Evolutionary conservation across 2,113 vertebrate species (phyloP), one percentile per base, ranked within the genome.

Genomic region (Chloroceryle aenea): DNA sequence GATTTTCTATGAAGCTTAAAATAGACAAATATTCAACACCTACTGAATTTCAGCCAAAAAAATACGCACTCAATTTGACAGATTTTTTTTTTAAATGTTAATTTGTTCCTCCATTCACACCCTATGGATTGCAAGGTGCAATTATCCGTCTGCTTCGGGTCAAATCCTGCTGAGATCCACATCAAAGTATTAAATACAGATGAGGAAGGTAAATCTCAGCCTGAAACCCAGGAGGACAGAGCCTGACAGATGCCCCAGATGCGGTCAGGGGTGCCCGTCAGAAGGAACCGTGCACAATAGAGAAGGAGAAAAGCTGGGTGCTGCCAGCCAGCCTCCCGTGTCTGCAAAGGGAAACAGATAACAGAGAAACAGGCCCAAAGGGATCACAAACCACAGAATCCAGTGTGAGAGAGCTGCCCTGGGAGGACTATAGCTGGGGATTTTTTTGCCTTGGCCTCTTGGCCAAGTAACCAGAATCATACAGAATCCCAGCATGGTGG

Each of bases 181-280:
- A 71, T 75, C 66, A 59, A 89, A 86, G 84, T 62, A n/a, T 55
- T 85, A 87, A 85, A 96, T 36, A 71, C 45, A 89, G 78, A 89
- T 93, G 75, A 95, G 77, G 69, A 95, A 95, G 74, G 87, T 66
- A 78, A 85, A 93, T 81, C 22, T 26, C 63, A 73, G 74, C 73
- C 89, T 89, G 64, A 66, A 92, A 91, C 38, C 26, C 34, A 53
- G 81, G 6, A 4, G 5, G 81, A 32, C 77, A 91, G 73, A 81
- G 69, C 59, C 56, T 84, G 84, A 93, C 87, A 67, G 92, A 91
- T 62, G 64, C 81, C 88, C 90, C 92, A 87, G 64, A 85, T 91
- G 85, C 2, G 0, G 52, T 45, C 2, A 18, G 48, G 68, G 58
- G n/a, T 87, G 42, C 40, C 90, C 89, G 81, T 66, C 85, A 85